Percentiles rank a stretch among this genome's conserved stretches.
phyloP scores from a whole-genome alignment of 2,888 invertebrate genomes.

The Drosophila pseudotalamancana region DNA sequence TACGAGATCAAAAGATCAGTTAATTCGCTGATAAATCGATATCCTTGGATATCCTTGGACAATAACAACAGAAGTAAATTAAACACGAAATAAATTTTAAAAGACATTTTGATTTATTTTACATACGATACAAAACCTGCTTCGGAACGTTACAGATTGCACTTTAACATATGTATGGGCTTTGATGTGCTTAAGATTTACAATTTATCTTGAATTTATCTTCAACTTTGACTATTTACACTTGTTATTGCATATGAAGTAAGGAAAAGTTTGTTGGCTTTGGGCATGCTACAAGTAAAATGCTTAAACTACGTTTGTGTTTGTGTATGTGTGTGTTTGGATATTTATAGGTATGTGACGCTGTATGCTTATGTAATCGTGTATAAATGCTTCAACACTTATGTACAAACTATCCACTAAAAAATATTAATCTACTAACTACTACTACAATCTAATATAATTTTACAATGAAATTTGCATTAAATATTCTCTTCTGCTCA shows the following conservation, averaged over 20 bases:
- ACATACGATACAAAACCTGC: constrained; percentile 13
- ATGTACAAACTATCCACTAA: constrained; percentile 59
- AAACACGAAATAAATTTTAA: background rate
- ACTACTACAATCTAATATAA: constrained; percentile 65
- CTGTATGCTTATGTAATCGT: constrained; percentile 29
- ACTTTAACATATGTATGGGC: constrained; percentile 16
- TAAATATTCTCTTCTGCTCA: constrained; percentile 71
- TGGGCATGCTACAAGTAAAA: constrained; percentile 42
- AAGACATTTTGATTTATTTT: constrained; percentile 15
- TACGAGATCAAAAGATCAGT: too few relatives aligned
- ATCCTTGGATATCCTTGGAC: too few relatives aligned
- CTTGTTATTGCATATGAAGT: constrained; percentile 60
- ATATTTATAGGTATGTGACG: constrained; percentile 4
- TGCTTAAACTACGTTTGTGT: constrained; percentile 38
- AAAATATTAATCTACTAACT: constrained; percentile 32
- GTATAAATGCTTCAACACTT: constrained; percentile 70
- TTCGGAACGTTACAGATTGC: background rate
- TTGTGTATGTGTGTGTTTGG: constrained; percentile 5
- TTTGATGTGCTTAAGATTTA: constrained; percentile 5
- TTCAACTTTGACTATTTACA: constrained; percentile 68
- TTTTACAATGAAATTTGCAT: constrained; percentile 70
- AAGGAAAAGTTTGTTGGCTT: constrained; percentile 64
- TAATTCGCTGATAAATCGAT: too few relatives aligned
- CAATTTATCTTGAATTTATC: constrained; percentile 31
- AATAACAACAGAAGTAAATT: too few relatives aligned